phyloP scores from a whole-genome alignment of 2,113 vertebrate species.

The Motacilla tschutschensis region DNA sequence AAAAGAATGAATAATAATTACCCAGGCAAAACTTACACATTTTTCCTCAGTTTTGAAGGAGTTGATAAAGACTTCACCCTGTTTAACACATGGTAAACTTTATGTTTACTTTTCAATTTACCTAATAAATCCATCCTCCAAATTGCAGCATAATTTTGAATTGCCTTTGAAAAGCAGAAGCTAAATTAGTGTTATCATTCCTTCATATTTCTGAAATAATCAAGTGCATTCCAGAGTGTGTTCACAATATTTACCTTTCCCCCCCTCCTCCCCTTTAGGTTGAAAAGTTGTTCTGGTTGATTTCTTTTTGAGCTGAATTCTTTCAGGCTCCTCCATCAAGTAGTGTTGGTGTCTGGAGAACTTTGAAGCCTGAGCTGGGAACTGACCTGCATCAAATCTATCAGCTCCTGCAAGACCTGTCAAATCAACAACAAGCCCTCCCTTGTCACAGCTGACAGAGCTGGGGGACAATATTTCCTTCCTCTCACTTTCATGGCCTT shows the following conservation, averaged over 20 bases:
- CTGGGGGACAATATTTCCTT: background rate
- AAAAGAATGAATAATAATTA: background rate
- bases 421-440: background rate
- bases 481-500: background rate
- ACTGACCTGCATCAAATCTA: background rate
- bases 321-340: background rate
- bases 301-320: background rate
- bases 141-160: background rate
- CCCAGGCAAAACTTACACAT: background rate
- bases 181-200: background rate
- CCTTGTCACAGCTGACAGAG: background rate
- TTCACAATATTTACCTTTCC: background rate
- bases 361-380: background rate
- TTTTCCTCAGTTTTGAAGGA: background rate
- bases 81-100: background rate
- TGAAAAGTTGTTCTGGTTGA: background rate
- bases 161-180: background rate
- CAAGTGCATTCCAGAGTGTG: background rate
- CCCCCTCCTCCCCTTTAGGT: accelerated
- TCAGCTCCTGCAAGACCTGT: background rate
- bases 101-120: background rate
- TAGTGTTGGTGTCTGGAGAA: background rate
- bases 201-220: background rate
- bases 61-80: background rate
- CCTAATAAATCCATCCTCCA: background rate